phyloP scores from a whole-genome alignment of 2,888 invertebrate species.

The Philaethria dido region DNA sequence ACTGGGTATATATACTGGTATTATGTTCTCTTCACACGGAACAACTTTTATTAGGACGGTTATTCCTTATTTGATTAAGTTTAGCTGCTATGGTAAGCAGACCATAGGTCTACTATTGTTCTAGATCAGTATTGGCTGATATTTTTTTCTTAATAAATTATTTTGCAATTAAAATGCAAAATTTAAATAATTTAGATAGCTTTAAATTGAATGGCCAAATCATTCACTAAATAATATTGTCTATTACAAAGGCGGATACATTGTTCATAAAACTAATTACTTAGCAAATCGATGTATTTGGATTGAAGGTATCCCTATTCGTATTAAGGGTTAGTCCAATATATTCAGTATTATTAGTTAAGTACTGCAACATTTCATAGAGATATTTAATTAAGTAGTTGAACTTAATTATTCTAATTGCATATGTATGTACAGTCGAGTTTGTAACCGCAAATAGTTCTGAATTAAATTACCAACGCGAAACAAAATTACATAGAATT shows the following conservation, averaged over 20 bases:
- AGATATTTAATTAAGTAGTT: conserved; percentile 13
- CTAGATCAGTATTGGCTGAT: too few species aligned
- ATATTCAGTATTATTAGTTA: not conserved
- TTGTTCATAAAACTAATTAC: not conserved
- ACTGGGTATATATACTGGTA: too few species aligned
- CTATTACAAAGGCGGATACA: not conserved
- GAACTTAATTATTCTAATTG: conserved; percentile 14
- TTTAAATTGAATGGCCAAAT: too few species aligned
- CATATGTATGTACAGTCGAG: not conserved
- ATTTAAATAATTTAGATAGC: too few species aligned
- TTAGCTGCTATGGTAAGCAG: too few species aligned
- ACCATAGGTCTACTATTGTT: too few species aligned
- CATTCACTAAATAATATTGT: not conserved
- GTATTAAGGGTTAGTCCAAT: not conserved
- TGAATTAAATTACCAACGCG: not conserved
- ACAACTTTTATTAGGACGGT: too few species aligned
- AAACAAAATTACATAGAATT: not conserved
- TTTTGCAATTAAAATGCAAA: too few species aligned
- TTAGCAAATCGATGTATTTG: not conserved
- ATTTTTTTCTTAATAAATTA: too few species aligned
- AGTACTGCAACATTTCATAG: not conserved
- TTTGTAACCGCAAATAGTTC: not conserved
- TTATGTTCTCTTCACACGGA: too few species aligned
- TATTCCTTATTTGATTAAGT: too few species aligned
- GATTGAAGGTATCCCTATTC: not conserved